Conservation (phyloP, 2,113 vertebrate genomes). For the Camarhynchus parvulus region DNA sequence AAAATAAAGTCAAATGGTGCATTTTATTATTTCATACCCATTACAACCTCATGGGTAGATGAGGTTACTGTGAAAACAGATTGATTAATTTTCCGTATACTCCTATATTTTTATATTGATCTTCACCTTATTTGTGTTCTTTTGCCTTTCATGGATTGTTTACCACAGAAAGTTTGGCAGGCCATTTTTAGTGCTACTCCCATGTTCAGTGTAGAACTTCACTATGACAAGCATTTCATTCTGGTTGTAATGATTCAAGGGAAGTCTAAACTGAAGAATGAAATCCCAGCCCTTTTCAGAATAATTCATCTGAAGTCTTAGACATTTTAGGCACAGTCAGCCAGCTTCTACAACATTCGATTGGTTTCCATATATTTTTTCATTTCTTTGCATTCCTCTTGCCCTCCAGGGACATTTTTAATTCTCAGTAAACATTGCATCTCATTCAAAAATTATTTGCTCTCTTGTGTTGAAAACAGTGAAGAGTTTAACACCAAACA, state of each 20-base stretch:
- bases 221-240: background rate
- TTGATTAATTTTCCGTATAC: background rate
- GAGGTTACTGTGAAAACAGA: background rate
- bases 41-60: background rate
- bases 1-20: constrained; percentile 67
- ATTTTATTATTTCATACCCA: constrained; percentile 51
- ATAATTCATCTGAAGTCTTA: background rate
- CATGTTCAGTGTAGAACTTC: background rate
- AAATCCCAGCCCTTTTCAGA: background rate
- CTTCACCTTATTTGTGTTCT: constrained; percentile 30
- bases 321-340: background rate
- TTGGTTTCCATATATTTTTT: background rate
- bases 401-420: background rate
- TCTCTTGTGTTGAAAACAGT: background rate
- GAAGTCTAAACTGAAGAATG: background rate
- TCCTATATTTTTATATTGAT: background rate
- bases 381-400: background rate
- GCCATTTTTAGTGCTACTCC: background rate
- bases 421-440: background rate
- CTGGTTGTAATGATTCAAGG: background rate
- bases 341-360: background rate
- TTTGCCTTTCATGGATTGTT: constrained; percentile 14
- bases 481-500: background rate
- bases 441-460: background rate
- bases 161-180: background rate